Percentiles rank a stretch among this genome's conserved stretches.
These are phyloP conservation scores for Entelurus aequoreus DNA, from an alignment of 2,113 vertebrate genomes.

Conservation along the genomic window DNA sequence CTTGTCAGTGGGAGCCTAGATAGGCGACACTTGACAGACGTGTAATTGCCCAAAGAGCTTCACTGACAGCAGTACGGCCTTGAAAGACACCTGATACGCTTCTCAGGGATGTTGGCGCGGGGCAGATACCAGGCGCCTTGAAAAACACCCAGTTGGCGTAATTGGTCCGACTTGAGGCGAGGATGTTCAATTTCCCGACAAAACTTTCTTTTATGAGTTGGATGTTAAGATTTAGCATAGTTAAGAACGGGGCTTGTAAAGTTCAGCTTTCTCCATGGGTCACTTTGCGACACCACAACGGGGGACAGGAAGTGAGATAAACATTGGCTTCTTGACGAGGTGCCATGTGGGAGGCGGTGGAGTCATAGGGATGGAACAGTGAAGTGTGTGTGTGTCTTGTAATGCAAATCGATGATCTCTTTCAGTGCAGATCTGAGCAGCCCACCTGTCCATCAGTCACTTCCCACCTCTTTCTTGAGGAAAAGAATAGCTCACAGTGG, in stretches of 20 bases:
- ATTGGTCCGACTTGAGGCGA: conserved; percentile 32
- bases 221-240: conserved; percentile 27
- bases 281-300: conserved; percentile 38
- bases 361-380: conserved; percentile 58
- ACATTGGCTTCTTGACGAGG: conserved; percentile 51
- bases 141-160: conserved; percentile 23
- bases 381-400: conserved; percentile 39
- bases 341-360: conserved; percentile 49
- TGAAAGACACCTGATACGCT: conserved; percentile 70
- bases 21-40: conserved; percentile 77
- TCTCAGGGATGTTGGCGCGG: conserved; percentile 49
- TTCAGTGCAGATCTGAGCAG: conserved; percentile 58
- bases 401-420: conserved; percentile 71
- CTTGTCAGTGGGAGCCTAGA: conserved; percentile 65
- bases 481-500: conserved; percentile 24
- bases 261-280: background rate
- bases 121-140: background rate
- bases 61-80: conserved; percentile 71
- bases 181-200: conserved; percentile 33
- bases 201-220: conserved; percentile 30
- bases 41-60: conserved; percentile 73
- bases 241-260: conserved; percentile 21
- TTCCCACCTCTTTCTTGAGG: conserved; percentile 50
- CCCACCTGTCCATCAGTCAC: conserved; percentile 72
- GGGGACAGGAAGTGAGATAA: conserved; percentile 63